Percentiles rank a stretch among this genome's conserved stretches.
Evolutionary conservation across 2,797 vertebrate species (phyloP).

Genomic region (Crax fasciolata): DNA sequence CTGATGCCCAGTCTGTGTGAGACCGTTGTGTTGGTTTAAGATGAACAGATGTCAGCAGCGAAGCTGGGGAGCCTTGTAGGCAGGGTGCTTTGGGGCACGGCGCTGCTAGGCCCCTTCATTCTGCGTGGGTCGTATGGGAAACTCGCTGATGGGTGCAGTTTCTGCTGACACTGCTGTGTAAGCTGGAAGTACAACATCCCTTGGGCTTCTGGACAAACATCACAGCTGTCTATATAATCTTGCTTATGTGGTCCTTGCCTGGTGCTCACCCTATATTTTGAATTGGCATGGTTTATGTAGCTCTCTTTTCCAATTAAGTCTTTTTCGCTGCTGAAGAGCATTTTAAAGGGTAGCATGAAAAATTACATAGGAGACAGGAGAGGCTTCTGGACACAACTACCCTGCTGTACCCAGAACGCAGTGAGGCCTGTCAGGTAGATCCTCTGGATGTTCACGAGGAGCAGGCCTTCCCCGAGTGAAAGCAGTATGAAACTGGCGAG

Average conservation of each 20-base stretch:
- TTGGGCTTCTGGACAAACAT: background rate
- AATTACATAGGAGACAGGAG: background rate
- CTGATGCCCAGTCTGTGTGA: background rate
- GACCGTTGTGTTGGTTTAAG: background rate
- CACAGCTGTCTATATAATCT: background rate
- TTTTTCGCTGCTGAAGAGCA: too few relatives aligned
- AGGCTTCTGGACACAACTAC: background rate
- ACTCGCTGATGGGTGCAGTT: background rate
- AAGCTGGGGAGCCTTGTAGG: background rate
- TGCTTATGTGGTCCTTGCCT: background rate
- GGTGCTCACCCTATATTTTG: constrained; percentile 15
- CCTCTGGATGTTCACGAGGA: background rate
- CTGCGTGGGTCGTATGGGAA: background rate
- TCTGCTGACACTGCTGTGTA: background rate
- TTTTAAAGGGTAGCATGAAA: background rate
- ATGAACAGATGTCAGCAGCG: background rate
- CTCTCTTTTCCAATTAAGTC: background rate
- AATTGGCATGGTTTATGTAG: background rate
- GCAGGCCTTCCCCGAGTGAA: background rate
- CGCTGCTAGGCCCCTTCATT: background rate
- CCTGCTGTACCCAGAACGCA: background rate
- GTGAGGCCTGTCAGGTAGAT: background rate
- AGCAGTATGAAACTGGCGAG: background rate
- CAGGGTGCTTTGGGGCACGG: background rate
- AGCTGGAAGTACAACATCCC: background rate